Evolutionary conservation across 92 coral and sea anemone genomes (phyloP).

Genomic region (Phenganax marumi): DNA sequence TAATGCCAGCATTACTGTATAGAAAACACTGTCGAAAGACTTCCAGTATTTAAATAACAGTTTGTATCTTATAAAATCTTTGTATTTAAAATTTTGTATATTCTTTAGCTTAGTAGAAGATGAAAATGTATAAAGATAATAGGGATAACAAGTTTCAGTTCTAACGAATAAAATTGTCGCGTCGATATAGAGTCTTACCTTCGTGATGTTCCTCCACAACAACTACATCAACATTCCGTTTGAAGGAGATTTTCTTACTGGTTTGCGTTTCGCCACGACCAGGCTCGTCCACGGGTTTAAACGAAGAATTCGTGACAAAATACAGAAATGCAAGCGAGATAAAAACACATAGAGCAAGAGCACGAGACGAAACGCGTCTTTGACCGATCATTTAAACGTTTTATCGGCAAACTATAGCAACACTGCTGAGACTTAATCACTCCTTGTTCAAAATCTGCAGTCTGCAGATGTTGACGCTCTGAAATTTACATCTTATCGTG

Average conservation of each 20-base stretch:
- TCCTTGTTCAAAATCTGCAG: background rate
- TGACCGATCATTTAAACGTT: background rate
- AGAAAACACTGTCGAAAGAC: no score
- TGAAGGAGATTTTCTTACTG: background rate
- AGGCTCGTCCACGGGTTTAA: background rate
- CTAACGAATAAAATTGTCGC: no score
- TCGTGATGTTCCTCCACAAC: constrained; percentile 41
- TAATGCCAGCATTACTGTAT: no score
- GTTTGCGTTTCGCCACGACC: background rate
- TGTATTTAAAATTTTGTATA: background rate
- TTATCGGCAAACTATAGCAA: no score
- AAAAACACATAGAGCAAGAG: background rate
- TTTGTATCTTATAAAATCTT: no score
- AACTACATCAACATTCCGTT: constrained; percentile 2
- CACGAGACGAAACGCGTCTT: background rate
- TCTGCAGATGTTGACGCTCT: background rate
- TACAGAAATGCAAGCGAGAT: background rate
- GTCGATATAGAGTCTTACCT: background rate
- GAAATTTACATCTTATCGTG: background rate
- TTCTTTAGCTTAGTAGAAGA: background rate
- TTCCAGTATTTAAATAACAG: no score
- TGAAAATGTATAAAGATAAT: no score
- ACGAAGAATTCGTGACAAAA: no score
- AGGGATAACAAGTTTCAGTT: no score
- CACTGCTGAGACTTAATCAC: no score